These are phyloP conservation scores for Pomacea maculata DNA, from an alignment of 1,140 invertebrate genomes.

Conservation along the genomic window DNA sequence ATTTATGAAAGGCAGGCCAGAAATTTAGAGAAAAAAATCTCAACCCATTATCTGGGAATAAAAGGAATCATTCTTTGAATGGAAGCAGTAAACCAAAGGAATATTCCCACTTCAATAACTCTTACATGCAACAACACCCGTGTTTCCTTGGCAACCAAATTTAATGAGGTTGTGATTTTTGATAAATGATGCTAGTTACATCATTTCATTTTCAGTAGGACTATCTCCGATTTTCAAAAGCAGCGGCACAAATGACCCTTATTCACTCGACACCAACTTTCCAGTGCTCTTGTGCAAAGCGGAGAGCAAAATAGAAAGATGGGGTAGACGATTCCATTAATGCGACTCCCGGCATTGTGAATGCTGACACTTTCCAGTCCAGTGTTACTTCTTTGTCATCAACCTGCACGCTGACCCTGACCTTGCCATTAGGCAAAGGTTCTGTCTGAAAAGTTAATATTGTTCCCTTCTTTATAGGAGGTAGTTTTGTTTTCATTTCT, in stretches of 20 bases:
- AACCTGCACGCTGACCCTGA: slow-evolving; percentile 55
- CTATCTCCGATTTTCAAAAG: background rate
- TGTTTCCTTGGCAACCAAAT: background rate
- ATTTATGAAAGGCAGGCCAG: no score
- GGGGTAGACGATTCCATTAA: slow-evolving; percentile 25
- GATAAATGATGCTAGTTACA: background rate
- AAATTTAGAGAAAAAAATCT: no score
- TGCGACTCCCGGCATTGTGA: background rate
- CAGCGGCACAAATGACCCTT: no score
- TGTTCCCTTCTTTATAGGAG: slow-evolving; percentile 54
- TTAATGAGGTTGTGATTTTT: background rate
- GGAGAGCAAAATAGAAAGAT: slow-evolving; percentile 52
- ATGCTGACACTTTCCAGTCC: slow-evolving; percentile 55
- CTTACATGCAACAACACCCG: background rate
- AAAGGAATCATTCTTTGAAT: no score
- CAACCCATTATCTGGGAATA: no score
- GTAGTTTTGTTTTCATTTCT: slow-evolving; percentile 59
- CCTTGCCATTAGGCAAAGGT: slow-evolving; percentile 51
- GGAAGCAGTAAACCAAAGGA: no score
- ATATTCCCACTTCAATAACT: no score
- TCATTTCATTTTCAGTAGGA: no score
- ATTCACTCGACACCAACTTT: slow-evolving; percentile 51
- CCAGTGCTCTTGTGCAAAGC: slow-evolving; percentile 56
- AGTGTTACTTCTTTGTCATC: slow-evolving; percentile 59
- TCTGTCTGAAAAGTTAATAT: slow-evolving; percentile 55